Evolutionary conservation across 2,888 invertebrate species (phyloP).

Genomic region (Mimumesa dahlbomi): DNA sequence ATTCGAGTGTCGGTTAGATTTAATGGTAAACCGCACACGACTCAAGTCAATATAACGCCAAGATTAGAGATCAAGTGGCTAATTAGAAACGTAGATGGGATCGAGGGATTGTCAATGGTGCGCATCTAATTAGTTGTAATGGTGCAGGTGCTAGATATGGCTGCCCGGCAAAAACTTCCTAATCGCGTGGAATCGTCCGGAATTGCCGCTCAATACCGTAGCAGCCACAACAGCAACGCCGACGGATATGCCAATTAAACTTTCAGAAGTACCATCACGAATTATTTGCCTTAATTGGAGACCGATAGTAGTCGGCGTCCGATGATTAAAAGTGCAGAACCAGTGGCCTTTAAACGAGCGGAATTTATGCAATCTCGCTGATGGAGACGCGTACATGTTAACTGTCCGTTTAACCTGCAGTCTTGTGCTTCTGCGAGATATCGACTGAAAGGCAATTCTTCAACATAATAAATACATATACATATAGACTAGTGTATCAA

Average conservation of each 20-base stretch:
- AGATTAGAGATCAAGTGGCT: not conserved
- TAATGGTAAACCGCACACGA: not conserved
- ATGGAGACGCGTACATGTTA: not conserved
- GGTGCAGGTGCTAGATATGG: slow-evolving; percentile 3
- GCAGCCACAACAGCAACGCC: not conserved
- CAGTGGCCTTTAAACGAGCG: not conserved
- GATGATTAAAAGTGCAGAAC: slow-evolving; percentile 22
- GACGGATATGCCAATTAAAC: slow-evolving; percentile 46
- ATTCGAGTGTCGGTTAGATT: not conserved
- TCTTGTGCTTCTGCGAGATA: not conserved
- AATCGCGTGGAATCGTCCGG: slow-evolving; percentile 6
- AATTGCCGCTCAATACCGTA: not conserved
- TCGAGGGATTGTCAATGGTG: slow-evolving; percentile 1
- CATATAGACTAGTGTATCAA: too few species aligned
- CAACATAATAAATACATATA: too few species aligned
- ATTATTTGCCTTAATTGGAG: slow-evolving; percentile 49
- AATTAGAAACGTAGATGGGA: not conserved
- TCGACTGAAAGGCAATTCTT: not conserved
- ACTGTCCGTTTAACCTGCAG: not conserved
- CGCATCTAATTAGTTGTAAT: slow-evolving; percentile 4
- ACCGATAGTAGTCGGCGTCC: slow-evolving; percentile 33
- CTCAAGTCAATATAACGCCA: not conserved
- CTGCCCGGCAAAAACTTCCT: slow-evolving; percentile 1
- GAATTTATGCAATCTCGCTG: not conserved
- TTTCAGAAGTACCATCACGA: slow-evolving; percentile 10